Percentiles rank a stretch among this genome's conserved stretches.
These are phyloP conservation scores for Zaprionus camerounensis DNA, from an alignment of 1,140 invertebrate species.

Conservation along the genomic window DNA sequence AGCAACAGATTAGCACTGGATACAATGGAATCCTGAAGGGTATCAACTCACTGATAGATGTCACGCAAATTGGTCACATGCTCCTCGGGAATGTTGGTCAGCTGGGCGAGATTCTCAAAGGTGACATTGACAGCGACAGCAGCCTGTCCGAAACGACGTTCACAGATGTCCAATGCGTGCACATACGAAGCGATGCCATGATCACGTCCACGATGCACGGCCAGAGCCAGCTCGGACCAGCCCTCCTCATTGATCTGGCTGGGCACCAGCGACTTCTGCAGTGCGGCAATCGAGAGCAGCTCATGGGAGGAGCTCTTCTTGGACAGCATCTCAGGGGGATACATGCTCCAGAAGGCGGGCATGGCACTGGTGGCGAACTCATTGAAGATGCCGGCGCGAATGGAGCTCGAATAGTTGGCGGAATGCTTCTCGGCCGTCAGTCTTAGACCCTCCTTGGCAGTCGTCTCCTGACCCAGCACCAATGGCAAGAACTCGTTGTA, in stretches of 20 bases:
- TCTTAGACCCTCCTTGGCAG: constrained; percentile 83
- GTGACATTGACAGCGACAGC: constrained; percentile 66
- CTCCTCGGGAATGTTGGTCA: constrained; percentile 75
- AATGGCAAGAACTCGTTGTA: constrained; percentile 94
- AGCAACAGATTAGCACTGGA: not conserved
- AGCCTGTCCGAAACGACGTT: constrained; percentile 84
- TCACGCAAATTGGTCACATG: constrained; percentile 77
- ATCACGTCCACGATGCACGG: constrained; percentile 91
- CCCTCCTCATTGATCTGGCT: constrained; percentile 72
- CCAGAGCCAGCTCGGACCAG: constrained; percentile 86
- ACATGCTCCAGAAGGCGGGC: constrained; percentile 91
- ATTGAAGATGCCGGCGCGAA: constrained; percentile 85
- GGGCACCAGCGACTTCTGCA: constrained; percentile 82
- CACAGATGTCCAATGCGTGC: constrained; percentile 87
- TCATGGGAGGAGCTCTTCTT: constrained; percentile 82
- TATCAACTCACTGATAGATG: constrained; percentile 73
- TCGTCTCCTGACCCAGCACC: constrained; percentile 87
- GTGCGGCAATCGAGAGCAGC: constrained; percentile 85
- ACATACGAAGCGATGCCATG: constrained; percentile 96
- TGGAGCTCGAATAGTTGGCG: constrained; percentile 92
- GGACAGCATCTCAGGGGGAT: constrained; percentile 85
- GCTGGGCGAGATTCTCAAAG: constrained; percentile 61
- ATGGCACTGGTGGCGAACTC: constrained; percentile 91
- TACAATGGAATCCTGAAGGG: not conserved
- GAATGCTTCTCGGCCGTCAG: constrained; percentile 79